These are phyloP conservation scores for Jordanella pulchra DNA, from an alignment of 2,797 vertebrate species.

Conservation along the genomic window DNA sequence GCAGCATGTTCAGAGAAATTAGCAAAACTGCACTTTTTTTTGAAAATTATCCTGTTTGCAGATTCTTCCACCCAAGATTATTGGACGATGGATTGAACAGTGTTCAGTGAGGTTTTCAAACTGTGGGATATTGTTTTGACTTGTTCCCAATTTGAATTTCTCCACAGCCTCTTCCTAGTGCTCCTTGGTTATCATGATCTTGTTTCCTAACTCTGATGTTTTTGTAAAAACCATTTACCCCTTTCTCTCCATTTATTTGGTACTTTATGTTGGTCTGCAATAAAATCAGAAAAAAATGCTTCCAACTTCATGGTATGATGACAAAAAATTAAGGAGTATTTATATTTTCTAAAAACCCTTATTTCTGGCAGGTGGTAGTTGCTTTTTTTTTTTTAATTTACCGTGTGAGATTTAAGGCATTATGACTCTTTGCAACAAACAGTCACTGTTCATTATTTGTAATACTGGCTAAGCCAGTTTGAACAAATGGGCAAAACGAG, in stretches of 20 bases:
- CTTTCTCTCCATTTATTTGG: not conserved
- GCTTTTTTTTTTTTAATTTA: not conserved
- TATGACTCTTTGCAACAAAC: not conserved
- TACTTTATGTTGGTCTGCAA: not conserved
- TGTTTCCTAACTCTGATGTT: not conserved
- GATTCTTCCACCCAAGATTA: not conserved
- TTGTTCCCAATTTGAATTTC: too few species aligned
- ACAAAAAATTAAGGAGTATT: not conserved
- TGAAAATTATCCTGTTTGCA: not conserved
- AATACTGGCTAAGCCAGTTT: slow-evolving; percentile 57
- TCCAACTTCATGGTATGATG: not conserved
- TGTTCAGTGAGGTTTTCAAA: not conserved
- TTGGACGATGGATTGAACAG: not conserved
- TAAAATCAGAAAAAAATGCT: not conserved
- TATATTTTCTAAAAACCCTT: not conserved
- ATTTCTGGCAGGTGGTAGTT: not conserved
- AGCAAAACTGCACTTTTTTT: not conserved
- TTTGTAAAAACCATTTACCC: not conserved
- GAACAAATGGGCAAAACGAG: slow-evolving; percentile 47
- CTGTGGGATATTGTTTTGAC: not conserved
- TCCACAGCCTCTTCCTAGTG: not conserved
- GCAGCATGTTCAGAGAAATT: not conserved
- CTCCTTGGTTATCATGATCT: not conserved
- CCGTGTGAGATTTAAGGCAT: slow-evolving; percentile 7
- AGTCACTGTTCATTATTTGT: slow-evolving; percentile 29